A percentile compares a stretch with the other conserved stretches of the same genome.
phyloP scores from a whole-genome alignment of 2,797 vertebrate genomes.

The Macropus fuliginosus region DNA sequence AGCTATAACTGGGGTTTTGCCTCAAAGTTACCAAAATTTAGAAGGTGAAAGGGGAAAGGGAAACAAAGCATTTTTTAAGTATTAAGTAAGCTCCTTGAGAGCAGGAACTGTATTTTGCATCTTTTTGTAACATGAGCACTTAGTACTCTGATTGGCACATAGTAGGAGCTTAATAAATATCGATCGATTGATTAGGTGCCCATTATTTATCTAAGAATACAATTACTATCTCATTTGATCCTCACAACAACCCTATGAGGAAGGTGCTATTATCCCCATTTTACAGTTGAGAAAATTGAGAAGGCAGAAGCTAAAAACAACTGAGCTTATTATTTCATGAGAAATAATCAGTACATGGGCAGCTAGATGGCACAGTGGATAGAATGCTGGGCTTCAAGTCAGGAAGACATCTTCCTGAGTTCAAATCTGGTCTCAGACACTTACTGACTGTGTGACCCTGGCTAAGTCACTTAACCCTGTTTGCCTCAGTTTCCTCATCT shows the following conservation, averaged over 20 bases:
- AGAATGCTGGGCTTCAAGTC: not conserved
- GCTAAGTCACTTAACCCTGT: not conserved
- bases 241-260: not conserved
- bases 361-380: not conserved
- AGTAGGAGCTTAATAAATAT: not conserved
- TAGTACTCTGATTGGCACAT: not conserved
- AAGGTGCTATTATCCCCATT: not conserved
- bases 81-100: not conserved
- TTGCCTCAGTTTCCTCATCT: not conserved
- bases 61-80: not conserved
- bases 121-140: not conserved
- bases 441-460: not conserved
- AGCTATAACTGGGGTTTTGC: not conserved
- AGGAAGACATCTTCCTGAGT: not conserved
- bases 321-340: not conserved
- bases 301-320: not conserved
- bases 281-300: not conserved
- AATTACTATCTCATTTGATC: not conserved
- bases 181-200: not conserved
- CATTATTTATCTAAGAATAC: not conserved
- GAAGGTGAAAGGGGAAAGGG: not conserved
- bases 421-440: not conserved
- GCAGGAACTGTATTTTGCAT: not conserved
- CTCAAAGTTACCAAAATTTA: not conserved
- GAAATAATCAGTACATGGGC: not conserved